These are phyloP conservation scores for Calliphora vomitoria DNA, from an alignment of 2,888 invertebrate species.

Conservation along the genomic window DNA sequence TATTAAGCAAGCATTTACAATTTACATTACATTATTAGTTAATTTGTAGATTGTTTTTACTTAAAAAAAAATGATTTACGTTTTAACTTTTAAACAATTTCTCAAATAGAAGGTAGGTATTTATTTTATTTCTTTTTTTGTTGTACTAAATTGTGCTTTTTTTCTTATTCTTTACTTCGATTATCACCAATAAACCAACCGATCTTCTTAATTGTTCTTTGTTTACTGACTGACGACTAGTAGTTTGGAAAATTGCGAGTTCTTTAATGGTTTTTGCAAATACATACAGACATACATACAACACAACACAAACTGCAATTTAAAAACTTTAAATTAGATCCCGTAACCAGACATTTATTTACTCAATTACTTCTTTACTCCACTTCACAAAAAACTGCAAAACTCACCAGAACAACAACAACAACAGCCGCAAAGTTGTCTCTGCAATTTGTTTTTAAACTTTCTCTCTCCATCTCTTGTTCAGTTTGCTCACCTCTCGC, in stretches of 20 bases:
- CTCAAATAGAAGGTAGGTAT: too few relatives aligned
- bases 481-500: slow-evolving; percentile 13
- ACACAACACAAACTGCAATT: slow-evolving; percentile 56
- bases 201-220: slow-evolving; percentile 82
- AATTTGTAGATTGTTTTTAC: too few relatives aligned
- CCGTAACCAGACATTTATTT: slow-evolving; percentile 76
- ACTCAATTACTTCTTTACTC: slow-evolving; percentile 62
- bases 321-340: slow-evolving; percentile 80
- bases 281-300: neutral
- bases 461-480: slow-evolving; percentile 32
- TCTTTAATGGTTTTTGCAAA: slow-evolving; percentile 60
- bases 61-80: too few relatives aligned
- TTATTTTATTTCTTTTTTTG: too few relatives aligned
- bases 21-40: too few relatives aligned
- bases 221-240: slow-evolving; percentile 78
- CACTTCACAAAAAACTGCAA: slow-evolving; percentile 52
- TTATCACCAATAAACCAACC: slow-evolving; percentile 65
- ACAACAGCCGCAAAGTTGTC: slow-evolving; percentile 20
- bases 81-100: too few relatives aligned
- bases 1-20: too few relatives aligned
- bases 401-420: slow-evolving; percentile 16
- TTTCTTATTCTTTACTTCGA: neutral
- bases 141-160: too few relatives aligned
- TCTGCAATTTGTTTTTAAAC: slow-evolving; percentile 33
- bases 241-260: slow-evolving; percentile 56